A percentile compares a stretch with the other conserved stretches of the same genome.
phyloP scores from a whole-genome alignment of 64 coral and sea anemone genomes.

The Pachyseris speciosa region DNA sequence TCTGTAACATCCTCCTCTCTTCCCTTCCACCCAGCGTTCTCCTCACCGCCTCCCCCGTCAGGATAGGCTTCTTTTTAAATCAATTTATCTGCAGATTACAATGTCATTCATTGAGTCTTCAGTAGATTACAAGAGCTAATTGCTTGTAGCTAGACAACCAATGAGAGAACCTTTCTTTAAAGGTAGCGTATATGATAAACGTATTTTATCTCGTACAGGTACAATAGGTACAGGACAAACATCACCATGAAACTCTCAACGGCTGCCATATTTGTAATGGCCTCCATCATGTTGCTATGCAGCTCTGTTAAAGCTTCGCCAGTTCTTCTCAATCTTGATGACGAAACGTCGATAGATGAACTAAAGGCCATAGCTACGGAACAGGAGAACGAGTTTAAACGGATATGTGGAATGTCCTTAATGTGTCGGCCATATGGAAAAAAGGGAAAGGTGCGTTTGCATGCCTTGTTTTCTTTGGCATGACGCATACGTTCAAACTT shows the following conservation, averaged over 20 bases:
- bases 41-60: no score
- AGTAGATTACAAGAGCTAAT: neutral
- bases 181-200: neutral
- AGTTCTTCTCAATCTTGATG: neutral
- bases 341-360: neutral
- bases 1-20: no score
- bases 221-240: neutral
- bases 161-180: no score
- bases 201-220: neutral
- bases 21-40: no score
- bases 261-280: neutral
- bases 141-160: no score
- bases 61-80: no score
- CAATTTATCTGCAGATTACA: no score
- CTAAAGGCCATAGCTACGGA: neutral
- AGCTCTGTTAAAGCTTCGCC: neutral
- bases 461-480: no score
- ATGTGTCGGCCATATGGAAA: neutral
- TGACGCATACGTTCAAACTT: no score
- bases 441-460: no score
- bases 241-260: neutral
- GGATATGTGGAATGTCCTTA: slow-evolving; percentile 10
- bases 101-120: no score
- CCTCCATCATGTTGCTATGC: neutral
- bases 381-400: neutral